Evolutionary conservation across 1,140 invertebrate species (phyloP), one percentile per base, ranked within the genome.

Genomic region (Lineus longissimus): DNA sequence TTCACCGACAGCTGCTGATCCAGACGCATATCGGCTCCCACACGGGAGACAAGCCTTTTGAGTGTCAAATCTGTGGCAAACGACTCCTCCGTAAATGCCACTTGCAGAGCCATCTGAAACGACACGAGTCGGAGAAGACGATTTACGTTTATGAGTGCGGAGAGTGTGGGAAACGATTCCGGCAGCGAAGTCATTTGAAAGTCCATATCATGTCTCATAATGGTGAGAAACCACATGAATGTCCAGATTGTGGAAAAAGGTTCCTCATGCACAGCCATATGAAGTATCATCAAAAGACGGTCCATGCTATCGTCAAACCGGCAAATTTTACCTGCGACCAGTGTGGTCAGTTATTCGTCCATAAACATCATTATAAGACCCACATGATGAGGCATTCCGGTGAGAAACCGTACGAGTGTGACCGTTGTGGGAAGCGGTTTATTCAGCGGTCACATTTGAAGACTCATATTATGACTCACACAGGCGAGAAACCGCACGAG

Each of bases 401-500:
- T 4, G 93, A 96, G 76, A 92, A 95, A 70, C 93, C 93, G 0
- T 96, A 95, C 75, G 88, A 91, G 69, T 97, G 94, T 81, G 88
- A 88, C 22, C 91, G 94, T 76, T 96, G 94, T 81, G 91, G 94
- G 45, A 61, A 64, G 27, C 41, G 41, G 7, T 76, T 76, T 36
- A 65, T 62, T 7, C 64, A 64, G n/a, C 65, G 65, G 4, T 68
- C 69, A 27, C 61, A 65, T 58, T 61, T 73, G 11, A 59, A 64
- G n/a, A 62, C 56, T 6, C 77, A 79, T 43, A 59, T 72, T n/a
- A 65, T 62, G 15, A 70, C 65, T 17, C 70, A 73, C 43, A 66
- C 63, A 1, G 95, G 95, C 6, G 95, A 98, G 79, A 96, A 97
- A 77, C 96, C 97, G 0, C 96, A 99, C 77, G 91, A 97, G 81